Evolutionary conservation across 2,888 invertebrate genomes (phyloP).

Genomic region (Venusia cambrica): DNA sequence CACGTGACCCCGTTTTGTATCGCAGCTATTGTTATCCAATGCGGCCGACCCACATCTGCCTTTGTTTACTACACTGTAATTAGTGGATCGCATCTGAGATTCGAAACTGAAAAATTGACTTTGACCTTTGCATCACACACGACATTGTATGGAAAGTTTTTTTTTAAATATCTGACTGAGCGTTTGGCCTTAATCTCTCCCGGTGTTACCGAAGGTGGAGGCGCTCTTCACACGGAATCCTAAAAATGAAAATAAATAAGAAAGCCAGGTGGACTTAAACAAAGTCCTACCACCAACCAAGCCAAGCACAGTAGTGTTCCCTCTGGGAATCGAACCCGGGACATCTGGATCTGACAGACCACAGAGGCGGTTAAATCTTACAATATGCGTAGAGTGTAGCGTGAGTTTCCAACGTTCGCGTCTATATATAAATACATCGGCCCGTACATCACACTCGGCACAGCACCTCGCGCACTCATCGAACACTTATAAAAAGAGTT

Average conservation of each 20-base stretch:
- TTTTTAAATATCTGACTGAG: too few relatives aligned
- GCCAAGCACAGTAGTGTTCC: too few relatives aligned
- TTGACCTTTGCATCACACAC: constrained; percentile 34
- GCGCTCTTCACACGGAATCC: too few relatives aligned
- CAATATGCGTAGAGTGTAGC: constrained; percentile 38
- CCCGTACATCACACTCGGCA: constrained; percentile 66
- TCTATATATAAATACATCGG: constrained; percentile 71
- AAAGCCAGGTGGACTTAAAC: too few relatives aligned
- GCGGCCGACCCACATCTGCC: constrained; percentile 53
- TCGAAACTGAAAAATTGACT: constrained; percentile 28
- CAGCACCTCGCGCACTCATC: constrained; percentile 71
- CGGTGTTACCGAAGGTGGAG: too few relatives aligned
- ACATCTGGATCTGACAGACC: too few relatives aligned
- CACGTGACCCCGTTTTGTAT: constrained; percentile 58
- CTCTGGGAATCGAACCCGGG: too few relatives aligned
- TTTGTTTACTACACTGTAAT: constrained; percentile 48
- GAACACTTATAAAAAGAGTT: constrained; percentile 77
- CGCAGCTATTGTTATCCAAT: constrained; percentile 44
- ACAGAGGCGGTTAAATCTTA: constrained; percentile 24
- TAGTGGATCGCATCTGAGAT: constrained; percentile 30
- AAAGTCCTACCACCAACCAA: too few relatives aligned
- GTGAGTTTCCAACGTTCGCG: constrained; percentile 48
- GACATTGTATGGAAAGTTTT: too few relatives aligned
- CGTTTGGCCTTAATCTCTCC: too few relatives aligned
- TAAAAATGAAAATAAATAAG: too few relatives aligned